These are phyloP conservation scores for Megalopta genalis DNA, from an alignment of 1,140 invertebrate genomes.

Conservation along the genomic window DNA sequence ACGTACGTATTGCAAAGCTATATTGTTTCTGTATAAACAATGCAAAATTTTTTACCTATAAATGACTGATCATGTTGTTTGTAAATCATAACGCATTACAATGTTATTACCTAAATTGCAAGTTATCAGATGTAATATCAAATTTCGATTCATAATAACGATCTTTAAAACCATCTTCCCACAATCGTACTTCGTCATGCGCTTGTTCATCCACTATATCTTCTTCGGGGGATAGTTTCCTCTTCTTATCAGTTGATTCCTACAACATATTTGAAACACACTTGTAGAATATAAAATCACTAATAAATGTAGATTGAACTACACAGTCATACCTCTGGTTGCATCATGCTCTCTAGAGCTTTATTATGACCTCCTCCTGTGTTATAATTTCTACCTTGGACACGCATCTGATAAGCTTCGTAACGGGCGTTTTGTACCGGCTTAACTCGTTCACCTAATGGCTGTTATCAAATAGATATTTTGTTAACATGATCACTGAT, in stretches of 20 bases:
- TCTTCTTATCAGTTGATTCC: conserved; percentile 60
- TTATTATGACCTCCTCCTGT: conserved; percentile 61
- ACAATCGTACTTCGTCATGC: conserved; percentile 96
- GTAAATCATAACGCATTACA: background rate
- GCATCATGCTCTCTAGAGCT: conserved; percentile 78
- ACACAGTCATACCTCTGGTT: conserved; percentile 65
- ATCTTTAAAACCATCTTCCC: conserved; percentile 99
- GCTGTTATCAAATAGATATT: conserved; percentile 68
- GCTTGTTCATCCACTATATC: conserved; percentile 87
- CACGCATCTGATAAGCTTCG: conserved; percentile 86
- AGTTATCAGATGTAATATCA: conserved; percentile 89
- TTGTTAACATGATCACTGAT: background rate
- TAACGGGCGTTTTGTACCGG: conserved; percentile 84
- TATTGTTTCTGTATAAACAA: conserved; percentile 84
- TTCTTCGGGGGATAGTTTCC: conserved; percentile 80
- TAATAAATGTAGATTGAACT: background rate
- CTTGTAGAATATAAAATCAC: background rate
- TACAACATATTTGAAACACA: conserved; percentile 13
- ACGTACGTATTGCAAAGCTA: conserved; percentile 95
- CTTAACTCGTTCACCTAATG: conserved; percentile 76
- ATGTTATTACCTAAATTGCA: conserved; percentile 88
- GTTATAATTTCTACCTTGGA: conserved; percentile 71
- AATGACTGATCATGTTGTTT: background rate
- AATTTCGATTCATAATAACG: conserved; percentile 99
- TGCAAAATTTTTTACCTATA: conserved; percentile 21